These are phyloP conservation scores for Cosmorhoe ocellata DNA, from an alignment of 2,888 invertebrate species.

Conservation along the genomic window DNA sequence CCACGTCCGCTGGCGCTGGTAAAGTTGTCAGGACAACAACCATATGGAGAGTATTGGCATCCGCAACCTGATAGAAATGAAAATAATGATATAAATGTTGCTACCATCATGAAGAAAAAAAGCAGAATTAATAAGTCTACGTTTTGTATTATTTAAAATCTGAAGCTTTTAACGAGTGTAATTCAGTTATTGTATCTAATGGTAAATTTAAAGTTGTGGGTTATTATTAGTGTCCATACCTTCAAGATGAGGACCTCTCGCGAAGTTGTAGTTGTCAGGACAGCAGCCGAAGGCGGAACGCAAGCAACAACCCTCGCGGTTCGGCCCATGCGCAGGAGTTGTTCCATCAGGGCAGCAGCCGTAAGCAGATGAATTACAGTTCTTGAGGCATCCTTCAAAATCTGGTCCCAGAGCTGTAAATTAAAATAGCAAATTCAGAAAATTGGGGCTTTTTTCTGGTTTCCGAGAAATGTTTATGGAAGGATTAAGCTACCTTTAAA, in stretches of 20 bases:
- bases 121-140: too few species aligned
- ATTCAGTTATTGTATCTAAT: too few species aligned
- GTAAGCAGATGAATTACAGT: constrained; percentile 86
- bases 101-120: too few species aligned
- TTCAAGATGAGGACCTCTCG: constrained; percentile 89
- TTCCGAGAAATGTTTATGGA: too few species aligned
- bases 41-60: constrained; percentile 88
- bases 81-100: too few species aligned
- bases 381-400: constrained; percentile 87
- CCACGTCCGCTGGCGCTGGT: constrained; percentile 90
- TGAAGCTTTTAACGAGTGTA: too few species aligned
- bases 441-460: too few species aligned
- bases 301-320: constrained; percentile 91
- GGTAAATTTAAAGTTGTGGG: too few species aligned
- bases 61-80: constrained; percentile 84
- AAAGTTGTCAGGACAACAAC: constrained; percentile 93
- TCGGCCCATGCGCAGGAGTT: constrained; percentile 93
- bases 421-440: too few species aligned
- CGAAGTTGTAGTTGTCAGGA: constrained; percentile 91
- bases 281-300: constrained; percentile 92
- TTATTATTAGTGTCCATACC: constrained; percentile 55
- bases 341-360: constrained; percentile 94
- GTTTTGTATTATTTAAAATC: too few species aligned
- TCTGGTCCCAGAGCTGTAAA: constrained; percentile 85
- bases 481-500: too few species aligned